Evolutionary conservation across 64 coral and sea anemone species (phyloP).

Genomic region (Pocillopora damicornis): DNA sequence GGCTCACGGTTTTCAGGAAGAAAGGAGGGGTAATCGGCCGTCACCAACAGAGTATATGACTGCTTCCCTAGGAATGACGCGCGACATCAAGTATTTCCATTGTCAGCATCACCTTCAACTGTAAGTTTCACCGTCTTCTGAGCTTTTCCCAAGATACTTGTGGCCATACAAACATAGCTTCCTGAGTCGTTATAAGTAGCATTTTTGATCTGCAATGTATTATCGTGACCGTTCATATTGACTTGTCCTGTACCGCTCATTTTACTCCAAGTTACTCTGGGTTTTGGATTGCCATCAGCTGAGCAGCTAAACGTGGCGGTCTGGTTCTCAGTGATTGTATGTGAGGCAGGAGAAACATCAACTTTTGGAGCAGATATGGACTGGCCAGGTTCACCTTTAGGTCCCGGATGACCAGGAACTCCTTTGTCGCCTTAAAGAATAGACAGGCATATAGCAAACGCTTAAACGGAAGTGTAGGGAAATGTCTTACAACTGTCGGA

Average conservation of each 20-base stretch:
- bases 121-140: not conserved
- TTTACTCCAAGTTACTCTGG: constrained; percentile 20
- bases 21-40: too few species aligned
- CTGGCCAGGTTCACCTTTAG: constrained; percentile 13
- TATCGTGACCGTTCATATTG: not conserved
- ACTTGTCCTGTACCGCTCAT: not conserved
- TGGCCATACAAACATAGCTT: constrained; percentile 9
- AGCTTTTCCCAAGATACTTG: not conserved
- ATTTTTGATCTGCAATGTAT: not conserved
- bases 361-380: constrained; percentile 10
- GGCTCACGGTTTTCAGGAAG: too few species aligned
- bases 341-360: constrained; percentile 4
- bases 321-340: constrained; percentile 14
- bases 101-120: not conserved
- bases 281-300: constrained; percentile 9
- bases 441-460: not conserved
- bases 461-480: too few species aligned
- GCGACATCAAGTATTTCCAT: too few species aligned
- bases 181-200: constrained; percentile 12
- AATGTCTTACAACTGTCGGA: too few species aligned
- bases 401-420: constrained; percentile 3
- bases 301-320: constrained; percentile 26
- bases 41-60: too few species aligned
- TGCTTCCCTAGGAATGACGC: too few species aligned
- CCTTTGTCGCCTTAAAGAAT: not conserved